A percentile compares a stretch with the other conserved stretches of the same genome.
phyloP scores from a whole-genome alignment of 2,797 vertebrate species.

The Ceryle rudis region DNA sequence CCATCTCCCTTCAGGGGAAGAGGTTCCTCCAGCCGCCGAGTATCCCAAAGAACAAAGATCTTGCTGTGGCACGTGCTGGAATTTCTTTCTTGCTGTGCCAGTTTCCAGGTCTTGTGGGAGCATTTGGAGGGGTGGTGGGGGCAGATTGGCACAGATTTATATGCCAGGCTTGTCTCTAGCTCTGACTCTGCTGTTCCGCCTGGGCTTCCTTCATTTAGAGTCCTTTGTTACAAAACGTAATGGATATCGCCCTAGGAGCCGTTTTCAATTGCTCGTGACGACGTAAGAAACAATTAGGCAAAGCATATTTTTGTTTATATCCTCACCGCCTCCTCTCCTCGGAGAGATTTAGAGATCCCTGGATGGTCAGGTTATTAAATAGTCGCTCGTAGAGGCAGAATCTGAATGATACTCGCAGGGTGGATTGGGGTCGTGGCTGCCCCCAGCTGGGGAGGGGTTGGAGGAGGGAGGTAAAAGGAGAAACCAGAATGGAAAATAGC shows the following conservation, averaged over 20 bases:
- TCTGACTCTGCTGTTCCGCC: constrained; percentile 40
- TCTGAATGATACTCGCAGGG: not conserved
- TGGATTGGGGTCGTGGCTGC: not conserved
- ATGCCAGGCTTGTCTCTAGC: constrained; percentile 30
- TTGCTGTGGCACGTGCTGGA: not conserved
- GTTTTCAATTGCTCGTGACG: constrained; percentile 64
- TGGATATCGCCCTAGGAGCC: constrained; percentile 67
- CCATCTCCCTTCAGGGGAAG: not conserved
- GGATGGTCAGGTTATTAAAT: constrained; percentile 18
- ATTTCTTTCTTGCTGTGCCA: constrained; percentile 50
- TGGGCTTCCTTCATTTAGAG: constrained; percentile 58
- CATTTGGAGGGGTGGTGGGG: not conserved
- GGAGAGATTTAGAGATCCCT: constrained; percentile 62
- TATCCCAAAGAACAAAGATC: not conserved
- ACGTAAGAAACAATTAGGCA: constrained; percentile 68
- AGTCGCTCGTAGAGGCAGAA: not conserved
- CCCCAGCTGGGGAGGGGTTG: rapidly evolving
- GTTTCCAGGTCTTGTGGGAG: constrained; percentile 20
- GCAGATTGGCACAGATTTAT: constrained; percentile 50
- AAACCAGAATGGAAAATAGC: not conserved
- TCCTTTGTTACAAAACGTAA: constrained; percentile 61
- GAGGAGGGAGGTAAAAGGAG: not conserved
- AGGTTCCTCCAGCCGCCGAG: not conserved
- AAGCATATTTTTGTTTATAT: constrained; percentile 75
- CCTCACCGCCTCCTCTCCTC: constrained; percentile 49